Evolutionary conservation across 2,888 invertebrate genomes (phyloP), one percentile per base, ranked within the genome.

Genomic region (Luffia ferchaultella): DNA sequence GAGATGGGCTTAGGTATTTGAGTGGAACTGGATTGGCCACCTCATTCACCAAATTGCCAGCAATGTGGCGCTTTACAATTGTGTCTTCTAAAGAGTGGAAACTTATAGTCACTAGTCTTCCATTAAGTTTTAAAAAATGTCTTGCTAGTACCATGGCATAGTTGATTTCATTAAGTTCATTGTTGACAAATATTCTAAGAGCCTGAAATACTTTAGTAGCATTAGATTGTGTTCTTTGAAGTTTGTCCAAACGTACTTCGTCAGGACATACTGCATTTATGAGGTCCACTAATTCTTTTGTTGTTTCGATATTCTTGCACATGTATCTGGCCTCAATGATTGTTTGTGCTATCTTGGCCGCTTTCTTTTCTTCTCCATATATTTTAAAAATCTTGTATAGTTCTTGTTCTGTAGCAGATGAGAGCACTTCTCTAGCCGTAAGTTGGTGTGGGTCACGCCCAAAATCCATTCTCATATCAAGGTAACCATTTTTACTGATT

Each of bases 391-490:
- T 94, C 65, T 88, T 89, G 47, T 87, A 89, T 7, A 98, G 82
- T 68, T 94, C 93, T 45, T 84, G 79, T 72, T 96, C 96, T 56
- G 90, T 89, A 0, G 92, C 88, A 49, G 88, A 87, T 9, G 93
- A 92, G 48, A 98, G 78, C 1, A 98, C 90, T 73, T 97, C 95
- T 42, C 93, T 91, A 2, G 95, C 98, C 30, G 94, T 95, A 5
- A 93, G 90, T 61, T 88, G 88, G 53, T 90, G 85, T 0, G 90
- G 86, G 62, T 82, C 88, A 61, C 91, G 82, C 5, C 86, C 79
- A 0, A 90, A 89, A 80, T 96, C 95, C 98, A 98, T 98, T 67
- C 97, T 86, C 97, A 98, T 98, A 64, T 98, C 97, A 50, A 98
- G 82, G 2, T 93, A 93, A 0, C 96, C 97, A 79, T 97, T 88